phyloP scores from a whole-genome alignment of 2,113 vertebrate species.

The Hippocampus barbouri region DNA sequence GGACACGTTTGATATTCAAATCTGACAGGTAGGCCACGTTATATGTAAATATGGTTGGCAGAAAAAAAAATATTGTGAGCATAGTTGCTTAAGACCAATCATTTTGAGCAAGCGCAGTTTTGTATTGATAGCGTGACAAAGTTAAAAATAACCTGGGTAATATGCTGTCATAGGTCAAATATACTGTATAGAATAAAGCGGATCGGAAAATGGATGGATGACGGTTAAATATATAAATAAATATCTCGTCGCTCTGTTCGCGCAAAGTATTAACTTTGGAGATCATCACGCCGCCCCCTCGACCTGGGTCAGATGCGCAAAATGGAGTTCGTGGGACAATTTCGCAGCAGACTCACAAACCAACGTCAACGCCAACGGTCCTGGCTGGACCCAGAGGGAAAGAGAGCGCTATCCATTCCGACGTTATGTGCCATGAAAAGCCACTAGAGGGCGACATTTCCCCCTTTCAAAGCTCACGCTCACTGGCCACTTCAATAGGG shows the following conservation, averaged over 20 bases:
- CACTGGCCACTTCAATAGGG: neutral
- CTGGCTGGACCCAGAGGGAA: neutral
- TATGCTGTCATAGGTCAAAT: too few species aligned
- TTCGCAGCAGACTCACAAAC: slow-evolving; percentile 44
- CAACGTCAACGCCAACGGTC: slow-evolving; percentile 21
- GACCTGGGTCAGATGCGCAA: slow-evolving; percentile 49
- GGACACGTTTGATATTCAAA: neutral
- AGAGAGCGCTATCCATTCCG: neutral
- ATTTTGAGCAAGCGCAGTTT: too few species aligned
- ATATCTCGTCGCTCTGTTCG: neutral
- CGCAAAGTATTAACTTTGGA: neutral
- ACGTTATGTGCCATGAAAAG: neutral
- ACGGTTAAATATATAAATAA: too few species aligned
- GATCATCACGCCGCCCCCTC: slow-evolving; percentile 7
- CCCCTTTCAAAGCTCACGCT: neutral
- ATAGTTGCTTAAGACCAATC: too few species aligned
- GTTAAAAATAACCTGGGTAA: too few species aligned
- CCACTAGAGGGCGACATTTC: slow-evolving; percentile 33
- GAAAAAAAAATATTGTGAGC: too few species aligned
- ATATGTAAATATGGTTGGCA: too few species aligned
- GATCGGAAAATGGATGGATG: too few species aligned
- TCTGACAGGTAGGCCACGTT: neutral
- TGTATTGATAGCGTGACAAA: too few species aligned
- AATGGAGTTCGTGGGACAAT: slow-evolving; percentile 50
- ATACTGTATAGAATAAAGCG: too few species aligned